Evolutionary conservation across 1,140 invertebrate species (phyloP), one percentile per base, ranked within the genome.

Genomic region (Drosophila pandora): DNA sequence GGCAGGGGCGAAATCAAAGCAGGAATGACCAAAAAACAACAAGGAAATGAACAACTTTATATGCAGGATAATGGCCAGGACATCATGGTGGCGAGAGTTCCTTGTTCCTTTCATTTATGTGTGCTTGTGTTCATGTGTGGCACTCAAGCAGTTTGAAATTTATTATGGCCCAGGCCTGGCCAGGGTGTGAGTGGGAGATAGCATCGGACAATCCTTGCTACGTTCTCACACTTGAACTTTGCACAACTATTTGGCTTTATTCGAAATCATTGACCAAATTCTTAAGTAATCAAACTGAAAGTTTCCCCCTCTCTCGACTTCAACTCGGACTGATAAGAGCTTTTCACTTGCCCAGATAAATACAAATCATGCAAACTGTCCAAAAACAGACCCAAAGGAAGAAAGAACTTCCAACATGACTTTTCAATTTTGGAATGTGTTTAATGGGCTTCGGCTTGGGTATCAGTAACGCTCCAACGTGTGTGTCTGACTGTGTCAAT

Each of bases 21-120:
- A 63, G 43, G 52, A 80, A 76, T 68, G 76, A 45, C 57, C 68
- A 45, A 71, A 60, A 58, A 65, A 76, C 61, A 87, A 79, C 63
- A 79, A 76, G 75, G 71, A 87, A 87, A 87, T 87, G 83, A 88
- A 88, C 79, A 82, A 83, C 83, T 87, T 87, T 87, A 87, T 87
- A 87, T 87, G 82, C 82, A 88, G 83, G 83, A 88, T 88, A 87
- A 87, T 87, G 83, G 75, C 71, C 76, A 70, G 69, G 79, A 74
- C 83, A 87, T 83, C 81, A 87, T 76, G 72, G 68, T 82, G 78
- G 50, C 79, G 58, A 61, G 54, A 47, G 48, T 61, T 76, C 49
- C 53, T 25, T 57, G 56, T 61, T 76, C 49, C 53, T 25, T 57
- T 52, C 62, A 47, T 52, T 48, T 63, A 49, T 55, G 30, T 60